phyloP scores from a whole-genome alignment of 2,888 invertebrate species.

The Crossocerus cetratus region DNA sequence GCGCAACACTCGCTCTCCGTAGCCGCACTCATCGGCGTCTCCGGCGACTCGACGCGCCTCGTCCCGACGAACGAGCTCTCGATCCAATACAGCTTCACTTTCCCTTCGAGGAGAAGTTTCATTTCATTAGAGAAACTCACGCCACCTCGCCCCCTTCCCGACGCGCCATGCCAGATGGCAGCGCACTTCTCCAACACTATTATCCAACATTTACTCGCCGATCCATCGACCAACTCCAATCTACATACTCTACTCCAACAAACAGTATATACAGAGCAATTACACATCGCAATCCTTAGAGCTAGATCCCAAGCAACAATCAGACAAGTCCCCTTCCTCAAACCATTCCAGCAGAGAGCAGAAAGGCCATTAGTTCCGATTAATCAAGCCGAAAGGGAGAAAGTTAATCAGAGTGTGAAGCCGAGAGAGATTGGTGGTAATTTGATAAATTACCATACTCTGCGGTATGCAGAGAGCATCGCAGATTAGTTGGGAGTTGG shows the following conservation, averaged over 20 bases:
- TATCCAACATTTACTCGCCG: too few species aligned
- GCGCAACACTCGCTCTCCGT: constrained; percentile 72
- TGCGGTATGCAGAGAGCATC: background rate
- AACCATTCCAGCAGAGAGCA: background rate
- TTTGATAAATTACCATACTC: too few species aligned
- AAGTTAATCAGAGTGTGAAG: constrained; percentile 44
- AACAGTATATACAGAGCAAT: too few species aligned
- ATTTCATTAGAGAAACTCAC: constrained; percentile 34
- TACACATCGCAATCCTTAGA: too few species aligned
- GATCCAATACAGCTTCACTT: constrained; percentile 90
- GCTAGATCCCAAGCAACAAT: too few species aligned
- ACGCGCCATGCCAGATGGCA: too few species aligned
- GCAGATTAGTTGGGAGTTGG: background rate
- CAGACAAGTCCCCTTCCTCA: too few species aligned
- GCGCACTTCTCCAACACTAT: too few species aligned
- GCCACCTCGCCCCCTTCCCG: background rate
- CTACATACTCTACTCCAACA: too few species aligned
- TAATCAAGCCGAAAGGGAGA: constrained; percentile 41
- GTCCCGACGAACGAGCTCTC: constrained; percentile 95
- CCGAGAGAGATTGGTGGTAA: constrained; percentile 12
- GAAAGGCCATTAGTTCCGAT: constrained; percentile 27
- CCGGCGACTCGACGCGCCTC: constrained; percentile 90
- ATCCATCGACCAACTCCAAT: too few species aligned
- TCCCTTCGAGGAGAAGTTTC: constrained; percentile 76
- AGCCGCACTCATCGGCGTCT: constrained; percentile 83